Base-by-base conservation (phyloP, 2,113 vertebrate species). In the Larimichthys crocea region DNA sequence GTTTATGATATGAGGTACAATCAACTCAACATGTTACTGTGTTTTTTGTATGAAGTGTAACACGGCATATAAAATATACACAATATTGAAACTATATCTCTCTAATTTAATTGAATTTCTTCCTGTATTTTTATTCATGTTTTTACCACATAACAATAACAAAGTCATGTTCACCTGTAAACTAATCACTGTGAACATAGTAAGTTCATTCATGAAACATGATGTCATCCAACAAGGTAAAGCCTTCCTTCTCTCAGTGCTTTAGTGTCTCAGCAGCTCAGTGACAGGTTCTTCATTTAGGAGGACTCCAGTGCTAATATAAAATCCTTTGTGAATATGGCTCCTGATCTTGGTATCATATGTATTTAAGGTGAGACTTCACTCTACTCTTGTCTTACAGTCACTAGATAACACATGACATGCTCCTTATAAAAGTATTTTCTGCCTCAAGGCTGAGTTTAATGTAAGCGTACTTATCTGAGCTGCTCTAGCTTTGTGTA, bases 401-500 rank as follows among this genome's bases (percentile, higher is more conserved):
- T 40, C 10, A 62, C 19, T n/a, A 20, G 10, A 42, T n/a, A 12
- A 19, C 10, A 75, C 14, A 24, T 1, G 0, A 3, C n/a, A 46
- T 24, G n/a, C 6, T 26, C 14, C n/a, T 10, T 9, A 22, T 44
- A 10, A n/a, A 62, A 44, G 20, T 42, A 15, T 63, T n/a, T 64
- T 16, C n/a, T 20, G 11, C 11, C 42, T 15, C 29, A 8, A 19
- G 26, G 22, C n/a, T 20, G 14, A 15, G 7, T 9, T 42, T 35
- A 15, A 35, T 1, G 5, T 3, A 8, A 76, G 91, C 96, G 90
- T 93, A 98, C 98, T 87, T 91, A 92, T 91, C 79, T 97, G 95
- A 76, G 94, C 57, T 55, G 83, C 76, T 63, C 88, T 94, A 59
- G 95, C 88, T 74, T 95, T 96, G 60, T 94, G 96, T 83, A 97